Evolutionary conservation across 1,140 invertebrate genomes (phyloP), one percentile per base, ranked within the genome.

Genomic region (Leptonema lineaticorne): DNA sequence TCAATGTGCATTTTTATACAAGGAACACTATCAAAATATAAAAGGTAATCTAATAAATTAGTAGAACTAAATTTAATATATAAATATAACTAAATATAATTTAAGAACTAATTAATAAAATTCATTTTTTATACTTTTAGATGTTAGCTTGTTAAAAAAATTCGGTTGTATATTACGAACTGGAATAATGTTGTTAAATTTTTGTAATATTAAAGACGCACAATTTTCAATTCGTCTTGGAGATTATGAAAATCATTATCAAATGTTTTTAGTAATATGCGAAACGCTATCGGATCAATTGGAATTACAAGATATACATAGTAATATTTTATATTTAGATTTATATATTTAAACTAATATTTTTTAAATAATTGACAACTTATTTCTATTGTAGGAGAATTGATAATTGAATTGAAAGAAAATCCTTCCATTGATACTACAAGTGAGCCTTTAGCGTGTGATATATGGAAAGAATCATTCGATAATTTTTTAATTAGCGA

Each of bases 391-490:
- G 2, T 69, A 80, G 78, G 63, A 37, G 76, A 75, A 41, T 78
- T 79, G 73, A 46, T 81, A 28, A 69, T 14, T 74, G 1, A 76
- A 78, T 45, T 67, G 79, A 46, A 68, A 72, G 5, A 74, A 70
- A 5, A 75, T 75, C 46, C 76, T 37, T 68, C 73, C 1, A 58
- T 68, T 0, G 78, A 79, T 56, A 76, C 79, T 6, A 5, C 37
- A 2, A 64, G 67, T 18, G 33, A 71, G 9, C 74, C 76, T 0
- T 48, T 73, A 7, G 74, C 75, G 6, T 75, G 74, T 71, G 70
- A 75, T 29, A 71, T 63, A 56, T 80, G 78, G 79, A 20, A 78
- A 1, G 69, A 74, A 2, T 78, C 78, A 57, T 80, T 81, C 57
- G 28, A 76, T 5, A 69, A 68, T 0, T 80, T 79, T 30, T 48